Conservation (phyloP, 2,113 vertebrate species). For the Dasyurus viverrinus region DNA sequence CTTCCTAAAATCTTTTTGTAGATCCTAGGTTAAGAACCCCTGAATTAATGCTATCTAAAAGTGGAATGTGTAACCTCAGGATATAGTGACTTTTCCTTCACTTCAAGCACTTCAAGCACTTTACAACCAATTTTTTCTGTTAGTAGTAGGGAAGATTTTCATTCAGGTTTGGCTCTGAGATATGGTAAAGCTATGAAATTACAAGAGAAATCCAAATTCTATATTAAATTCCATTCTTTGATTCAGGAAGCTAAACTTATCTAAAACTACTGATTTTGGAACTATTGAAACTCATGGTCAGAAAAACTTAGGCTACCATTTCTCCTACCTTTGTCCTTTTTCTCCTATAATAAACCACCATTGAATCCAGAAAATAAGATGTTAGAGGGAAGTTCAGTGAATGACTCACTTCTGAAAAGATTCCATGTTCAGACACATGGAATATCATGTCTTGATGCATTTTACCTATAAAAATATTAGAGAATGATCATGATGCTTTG, state of each 20-base stretch:
- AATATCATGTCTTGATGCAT: not conserved
- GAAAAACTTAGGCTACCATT: constrained; percentile 8
- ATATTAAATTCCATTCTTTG: constrained; percentile 21
- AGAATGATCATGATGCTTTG: constrained; percentile 9
- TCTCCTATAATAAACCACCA: not conserved
- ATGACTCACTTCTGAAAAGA: not conserved
- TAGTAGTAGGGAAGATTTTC: not conserved
- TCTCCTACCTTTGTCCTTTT: constrained; percentile 31
- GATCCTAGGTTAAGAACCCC: not conserved
- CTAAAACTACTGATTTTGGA: not conserved
- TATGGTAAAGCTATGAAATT: not conserved
- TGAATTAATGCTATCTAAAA: not conserved
- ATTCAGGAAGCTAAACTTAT: not conserved
- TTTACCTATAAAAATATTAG: constrained; percentile 18
- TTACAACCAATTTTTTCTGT: not conserved
- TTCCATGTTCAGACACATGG: not conserved
- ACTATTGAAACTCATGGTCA: not conserved
- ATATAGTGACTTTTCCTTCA: not conserved
- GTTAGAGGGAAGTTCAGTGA: not conserved
- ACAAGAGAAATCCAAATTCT: not conserved
- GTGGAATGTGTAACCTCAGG: not conserved
- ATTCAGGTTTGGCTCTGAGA: not conserved
- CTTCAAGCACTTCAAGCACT: not conserved
- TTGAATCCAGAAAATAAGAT: constrained; percentile 11
- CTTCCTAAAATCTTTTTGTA: not conserved